A percentile compares a stretch with the other conserved stretches of the same genome.
Evolutionary conservation across 2,113 vertebrate species (phyloP).

Genomic region (Turnix velox): DNA sequence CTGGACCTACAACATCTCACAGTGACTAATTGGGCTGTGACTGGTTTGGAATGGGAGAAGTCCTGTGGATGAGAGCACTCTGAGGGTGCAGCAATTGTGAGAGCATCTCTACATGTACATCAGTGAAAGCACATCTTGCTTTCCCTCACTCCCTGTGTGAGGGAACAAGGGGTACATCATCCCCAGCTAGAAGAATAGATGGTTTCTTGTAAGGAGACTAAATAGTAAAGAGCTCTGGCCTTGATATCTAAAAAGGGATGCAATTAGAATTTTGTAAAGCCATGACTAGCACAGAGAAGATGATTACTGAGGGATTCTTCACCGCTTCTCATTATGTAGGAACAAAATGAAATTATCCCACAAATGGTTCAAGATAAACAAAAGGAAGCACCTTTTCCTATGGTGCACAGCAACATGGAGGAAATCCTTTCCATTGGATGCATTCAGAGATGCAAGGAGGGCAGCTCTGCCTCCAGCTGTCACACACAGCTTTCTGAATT

Average conservation of each 20-base stretch:
- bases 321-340: not conserved
- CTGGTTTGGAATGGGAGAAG: not conserved
- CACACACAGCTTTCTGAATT: not conserved
- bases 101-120: no score
- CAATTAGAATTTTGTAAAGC: not conserved
- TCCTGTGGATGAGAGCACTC: not conserved
- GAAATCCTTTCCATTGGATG: not conserved
- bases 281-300: not conserved
- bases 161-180: not conserved
- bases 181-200: not conserved
- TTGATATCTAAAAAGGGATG: not conserved
- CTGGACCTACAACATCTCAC: not conserved
- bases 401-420: not conserved
- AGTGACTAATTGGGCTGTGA: not conserved
- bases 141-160: no score
- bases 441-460: not conserved
- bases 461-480: not conserved
- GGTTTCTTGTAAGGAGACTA: not conserved
- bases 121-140: no score
- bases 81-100: rapidly evolving
- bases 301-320: slow-evolving; percentile 31
- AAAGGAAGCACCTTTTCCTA: not conserved
- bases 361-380: not conserved
- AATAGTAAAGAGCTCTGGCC: slow-evolving; percentile 4
- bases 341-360: slow-evolving; percentile 16